Base-by-base conservation (phyloP, 2,888 invertebrate species). In the Litoditis marina region DNA sequence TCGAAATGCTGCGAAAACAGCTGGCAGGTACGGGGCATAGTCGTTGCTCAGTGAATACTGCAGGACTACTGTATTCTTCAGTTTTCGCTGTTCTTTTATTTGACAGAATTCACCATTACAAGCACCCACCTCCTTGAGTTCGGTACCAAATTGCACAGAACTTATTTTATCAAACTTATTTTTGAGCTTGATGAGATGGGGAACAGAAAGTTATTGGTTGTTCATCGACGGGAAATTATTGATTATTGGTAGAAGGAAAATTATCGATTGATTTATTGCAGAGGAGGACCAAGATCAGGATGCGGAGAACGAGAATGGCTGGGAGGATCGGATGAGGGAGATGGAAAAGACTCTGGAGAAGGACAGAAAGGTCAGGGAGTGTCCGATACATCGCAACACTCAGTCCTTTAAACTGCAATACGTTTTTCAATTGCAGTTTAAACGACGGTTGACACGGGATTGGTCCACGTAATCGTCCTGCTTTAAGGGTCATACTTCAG, bases 1-100 rank as follows among this genome's bases (percentile, higher is more conserved):
- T 99, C 74, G 92, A 92, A 74, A 91, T 91, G 60, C 87, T 98
- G 51, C 89, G 90, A 74, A 89, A 90, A 74, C 91, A 92, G 82
- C 85, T 95, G 63, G 91, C 91, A 46, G 73, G 74, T 74, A 39
- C 28, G 19, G 16, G 30, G 49, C 5, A 36, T 42, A 11, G n/a
- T n/a, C n/a, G n/a, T n/a, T n/a, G n/a, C n/a, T n/a, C n/a, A n/a
- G n/a, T n/a, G n/a, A n/a, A n/a, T n/a, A n/a, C n/a, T n/a, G n/a
- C n/a, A n/a, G n/a, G n/a, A n/a, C n/a, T n/a, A n/a, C n/a, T n/a
- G n/a, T n/a, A n/a, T n/a, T n/a, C n/a, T n/a, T n/a, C n/a, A n/a
- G n/a, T n/a, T n/a, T n/a, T n/a, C n/a, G n/a, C n/a, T n/a, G n/a
- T n/a, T n/a, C n/a, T n/a, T n/a, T n/a, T n/a, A n/a, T n/a, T n/a